Base-by-base conservation (phyloP, 2,113 vertebrate genomes). In the Enhydra lutris region DNA sequence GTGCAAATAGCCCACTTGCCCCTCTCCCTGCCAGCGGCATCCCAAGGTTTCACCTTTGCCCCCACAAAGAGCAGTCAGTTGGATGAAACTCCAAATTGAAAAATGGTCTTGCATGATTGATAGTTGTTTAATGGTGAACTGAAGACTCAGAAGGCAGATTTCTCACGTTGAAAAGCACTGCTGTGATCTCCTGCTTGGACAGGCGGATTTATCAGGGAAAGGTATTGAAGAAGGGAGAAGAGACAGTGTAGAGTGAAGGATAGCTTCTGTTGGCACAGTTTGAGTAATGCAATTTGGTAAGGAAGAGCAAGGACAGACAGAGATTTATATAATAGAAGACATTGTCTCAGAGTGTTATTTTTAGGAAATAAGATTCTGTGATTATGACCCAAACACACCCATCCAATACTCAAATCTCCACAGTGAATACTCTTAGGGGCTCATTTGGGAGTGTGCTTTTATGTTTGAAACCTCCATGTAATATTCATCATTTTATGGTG, bases 291-390 rank as follows among this genome's bases (percentile, higher is more conserved):
- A 93, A 91, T 78, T 83, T 50, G 50, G 24, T 61, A 42, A 71
- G 23, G 61, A 96, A 76, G 91, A 55, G 9, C 12, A 88, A 36
- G 74, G n/a, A 79, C 14, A 29, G 26, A 45, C 0, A 47, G 88
- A 82, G 59, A 89, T 59, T 87, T 71, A 31, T 39, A 2, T 55
- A 81, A 61, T 34, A 67, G n/a, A 97, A 91, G 39, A 55, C 10
- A 36, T 4, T 39, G 12, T 65, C 76, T 81, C 81, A 74, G 50
- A 67, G 76, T 34, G 6, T 39, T 74, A 47, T 45, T 89, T 97
- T 97, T 67, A 93, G 76, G 93, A 95, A 59, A 10, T 29, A 36
- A 63, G 87, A 92, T 71, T 39, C 26, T 36, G 9, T 93, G 71
- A 63, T 9, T 67, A 14, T 96, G 42, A 84, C 52, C 52, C 82